Conservation (phyloP, 2,888 invertebrate species). For the Lumbricus terrestris region DNA sequence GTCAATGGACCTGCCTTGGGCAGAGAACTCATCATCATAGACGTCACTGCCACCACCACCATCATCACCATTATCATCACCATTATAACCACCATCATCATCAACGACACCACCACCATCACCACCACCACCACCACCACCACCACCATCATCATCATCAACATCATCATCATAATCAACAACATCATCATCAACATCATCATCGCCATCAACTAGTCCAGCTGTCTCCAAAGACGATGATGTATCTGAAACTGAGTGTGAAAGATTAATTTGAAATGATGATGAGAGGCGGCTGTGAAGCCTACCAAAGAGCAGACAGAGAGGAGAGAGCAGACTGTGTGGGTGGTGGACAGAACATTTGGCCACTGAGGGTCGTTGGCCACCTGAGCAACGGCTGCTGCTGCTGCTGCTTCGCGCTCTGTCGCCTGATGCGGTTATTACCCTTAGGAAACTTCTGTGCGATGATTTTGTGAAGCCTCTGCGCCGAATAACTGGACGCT, state of each 20-base stretch:
- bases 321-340: background rate
- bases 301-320: background rate
- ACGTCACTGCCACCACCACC: too few species aligned
- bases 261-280: background rate
- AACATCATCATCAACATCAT: too few species aligned
- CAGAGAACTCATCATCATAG: too few species aligned
- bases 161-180: too few species aligned
- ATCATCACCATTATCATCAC: too few species aligned
- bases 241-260: background rate
- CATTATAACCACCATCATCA: too few species aligned
- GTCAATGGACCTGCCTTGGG: too few species aligned
- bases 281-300: background rate
- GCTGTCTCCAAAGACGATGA: background rate
- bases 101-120: too few species aligned
- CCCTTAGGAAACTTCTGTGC: conserved; percentile 59
- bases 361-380: background rate
- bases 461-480: conserved; percentile 58
- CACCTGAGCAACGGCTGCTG: background rate
- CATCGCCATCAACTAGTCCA: too few species aligned
- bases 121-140: too few species aligned
- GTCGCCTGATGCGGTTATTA: conserved; percentile 38
- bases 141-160: too few species aligned
- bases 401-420: background rate
- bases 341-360: background rate
- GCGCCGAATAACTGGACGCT: conserved; percentile 60